Evolutionary conservation across 2,888 invertebrate species (phyloP), one percentile per base, ranked within the genome.

Genomic region (Tortricodes alternella): DNA sequence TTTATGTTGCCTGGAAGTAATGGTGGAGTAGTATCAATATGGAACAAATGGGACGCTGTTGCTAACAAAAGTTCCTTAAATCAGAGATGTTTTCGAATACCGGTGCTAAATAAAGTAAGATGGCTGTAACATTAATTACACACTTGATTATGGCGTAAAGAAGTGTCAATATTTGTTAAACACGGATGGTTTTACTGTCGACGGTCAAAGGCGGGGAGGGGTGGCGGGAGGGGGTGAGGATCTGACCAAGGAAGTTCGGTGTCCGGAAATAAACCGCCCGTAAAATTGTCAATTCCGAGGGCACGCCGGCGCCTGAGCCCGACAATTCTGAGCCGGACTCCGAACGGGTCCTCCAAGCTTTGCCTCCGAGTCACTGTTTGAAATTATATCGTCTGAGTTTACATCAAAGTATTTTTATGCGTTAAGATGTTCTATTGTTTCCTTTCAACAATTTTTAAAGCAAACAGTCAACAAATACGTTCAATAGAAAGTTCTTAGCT

Each of bases 231-330:
- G 77, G 77, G 74, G 73, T 63, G 74, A 66, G 68, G 68, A 68
- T 69, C 78, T 79, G 83, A 78, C 85, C 81, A 83, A 83, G 87
- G 88, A 88, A 85, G 83, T 84, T 88, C 84, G 85, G 89, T 91
- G 89, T 89, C 90, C 91, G 90, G 89, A 88, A 91, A 90, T 92
- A 93, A 93, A 93, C 93, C 92, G 91, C 87, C 92, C 92, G 93
- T 92, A 93, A 93, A 93, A 93, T 93, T 93, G 93, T 85, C 93
- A 93, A 93, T 93, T 93, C 91, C 92, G 84, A 84, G 82, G 76
- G 82, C 82, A 72, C 70, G 70, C 76, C 75, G 76, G 80, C 78
- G 81, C 78, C 77, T 78, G 83, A 73, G 68, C 73, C 73, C 83
- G 84, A 85, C 83, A 78, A 84, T 85, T 83, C 78, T 77, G 80